A percentile compares a stretch with the other conserved stretches of the same genome.
phyloP scores from a whole-genome alignment of 2,888 invertebrate species.

The Petrophora chlorosata region DNA sequence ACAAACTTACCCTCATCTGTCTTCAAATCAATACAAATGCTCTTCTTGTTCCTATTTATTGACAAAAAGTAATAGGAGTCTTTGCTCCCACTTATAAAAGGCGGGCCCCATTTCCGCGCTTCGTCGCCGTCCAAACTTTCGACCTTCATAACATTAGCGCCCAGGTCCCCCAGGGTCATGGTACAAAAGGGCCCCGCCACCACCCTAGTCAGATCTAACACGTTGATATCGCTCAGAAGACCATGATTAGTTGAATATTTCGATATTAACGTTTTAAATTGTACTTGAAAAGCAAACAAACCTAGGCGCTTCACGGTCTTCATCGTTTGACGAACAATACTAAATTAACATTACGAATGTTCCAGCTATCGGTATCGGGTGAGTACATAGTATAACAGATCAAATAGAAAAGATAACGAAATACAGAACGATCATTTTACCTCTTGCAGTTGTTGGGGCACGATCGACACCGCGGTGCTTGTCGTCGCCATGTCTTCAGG shows the following conservation, averaged over 20 bases:
- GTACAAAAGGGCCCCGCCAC: slow-evolving; percentile 97
- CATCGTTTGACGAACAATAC: slow-evolving; percentile 42
- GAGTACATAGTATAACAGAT: slow-evolving; percentile 44
- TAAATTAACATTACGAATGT: too few relatives aligned
- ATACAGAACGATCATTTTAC: slow-evolving; percentile 48
- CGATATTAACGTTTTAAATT: slow-evolving; percentile 33
- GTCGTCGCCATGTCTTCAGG: slow-evolving; percentile 75
- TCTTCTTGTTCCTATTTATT: slow-evolving; percentile 97
- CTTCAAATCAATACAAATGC: slow-evolving; percentile 94
- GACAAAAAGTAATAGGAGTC: slow-evolving; percentile 93
- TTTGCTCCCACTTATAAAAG: slow-evolving; percentile 86
- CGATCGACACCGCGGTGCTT: slow-evolving; percentile 72
- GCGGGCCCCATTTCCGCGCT: slow-evolving; percentile 96
- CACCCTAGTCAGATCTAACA: slow-evolving; percentile 93
- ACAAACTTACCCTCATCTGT: slow-evolving; percentile 81
- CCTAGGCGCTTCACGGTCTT: slow-evolving; percentile 39
- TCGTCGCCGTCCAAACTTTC: slow-evolving; percentile 94
- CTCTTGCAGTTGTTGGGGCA: slow-evolving; percentile 68
- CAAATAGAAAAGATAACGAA: slow-evolving; percentile 63
- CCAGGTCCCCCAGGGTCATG: slow-evolving; percentile 96
- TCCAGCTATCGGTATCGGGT: slow-evolving; percentile 21
- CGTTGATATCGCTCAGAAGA: slow-evolving; percentile 87
- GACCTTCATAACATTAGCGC: slow-evolving; percentile 96
- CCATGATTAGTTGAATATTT: slow-evolving; percentile 66
- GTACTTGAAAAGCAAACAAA: slow-evolving; percentile 37